phyloP scores from a whole-genome alignment of 2,797 vertebrate genomes.

The Cossypha heuglini region DNA sequence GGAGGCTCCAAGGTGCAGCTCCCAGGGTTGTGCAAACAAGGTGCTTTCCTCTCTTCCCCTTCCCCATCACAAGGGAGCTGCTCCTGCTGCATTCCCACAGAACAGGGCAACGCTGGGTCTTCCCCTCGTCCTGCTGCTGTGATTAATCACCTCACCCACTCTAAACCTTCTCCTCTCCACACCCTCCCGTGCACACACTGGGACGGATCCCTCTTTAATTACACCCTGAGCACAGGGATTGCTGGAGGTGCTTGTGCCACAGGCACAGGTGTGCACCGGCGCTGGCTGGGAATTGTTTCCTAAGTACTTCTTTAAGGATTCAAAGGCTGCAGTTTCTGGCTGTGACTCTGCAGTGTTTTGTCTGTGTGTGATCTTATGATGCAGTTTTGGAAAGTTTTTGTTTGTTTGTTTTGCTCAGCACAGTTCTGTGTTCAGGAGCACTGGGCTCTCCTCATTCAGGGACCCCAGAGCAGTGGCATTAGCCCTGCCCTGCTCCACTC shows the following conservation, averaged over 20 bases:
- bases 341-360: neutral
- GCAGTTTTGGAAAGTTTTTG: neutral
- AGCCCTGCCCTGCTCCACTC: neutral
- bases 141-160: neutral
- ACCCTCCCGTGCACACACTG: neutral
- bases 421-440: neutral
- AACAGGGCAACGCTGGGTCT: neutral
- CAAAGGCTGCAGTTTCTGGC: neutral
- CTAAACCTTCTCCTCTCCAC: neutral
- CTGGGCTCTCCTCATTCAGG: rapidly evolving
- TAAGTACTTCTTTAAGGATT: neutral
- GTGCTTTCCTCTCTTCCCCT: neutral
- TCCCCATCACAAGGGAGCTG: neutral
- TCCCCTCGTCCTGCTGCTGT: neutral
- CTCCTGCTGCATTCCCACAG: rapidly evolving
- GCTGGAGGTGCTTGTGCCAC: neutral
- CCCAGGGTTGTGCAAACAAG: neutral
- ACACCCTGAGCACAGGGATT: neutral
- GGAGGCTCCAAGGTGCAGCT: neutral
- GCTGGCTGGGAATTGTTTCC: neutral
- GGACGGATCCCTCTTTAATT: neutral
- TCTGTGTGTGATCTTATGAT: neutral
- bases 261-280: neutral
- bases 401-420: neutral
- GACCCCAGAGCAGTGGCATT: rapidly evolving